Base-by-base conservation (phyloP, 2,113 vertebrate species). In the Dasyprocta punctata region DNA sequence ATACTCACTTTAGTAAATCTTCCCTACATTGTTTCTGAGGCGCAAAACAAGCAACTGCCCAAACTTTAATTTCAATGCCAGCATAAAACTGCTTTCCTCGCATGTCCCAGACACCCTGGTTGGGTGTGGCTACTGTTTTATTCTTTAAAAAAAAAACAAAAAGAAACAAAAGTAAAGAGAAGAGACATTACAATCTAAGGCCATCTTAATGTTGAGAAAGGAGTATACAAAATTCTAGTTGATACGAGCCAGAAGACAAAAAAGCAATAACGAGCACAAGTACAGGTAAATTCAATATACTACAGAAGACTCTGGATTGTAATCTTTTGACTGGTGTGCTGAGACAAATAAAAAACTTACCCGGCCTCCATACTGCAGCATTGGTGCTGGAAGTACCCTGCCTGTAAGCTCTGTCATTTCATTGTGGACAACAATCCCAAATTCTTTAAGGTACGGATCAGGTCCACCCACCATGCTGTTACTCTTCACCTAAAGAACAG, bases 101-200 rank as follows among this genome's bases (percentile, higher is more conserved):
- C 99, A 99, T 99, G 98, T 99, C 99, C 99, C 99, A 99, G 93
- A 99, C 99, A 36, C 99, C 99, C 98, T 99, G 99, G 98, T 99
- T 99, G 98, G 99, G 99, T 96, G 99, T 99, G 97, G 99, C 99
- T 98, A 99, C 99, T 0, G 99, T 99, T 98, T 99, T 99, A 97
- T 99, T 99, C 99, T 99, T 99, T 95, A 89, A 90, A 97, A 97
- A 98, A 96, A 96, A 92, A 80, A 95, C 98, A 95, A 96, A 98
- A 97, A 96, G 77, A 97, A 97, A 97, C 63, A 90, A 97, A 96
- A 96, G 88, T 96, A 93, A 97, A 97, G 96, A 96, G 87, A 98
- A 95, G 87, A 97, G 89, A 83, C 67, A 96, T 98, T 97, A 98
- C 88, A 97, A 98, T 97, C 95, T 97, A 97, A 97, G 95, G 87